Percentiles rank a stretch among this genome's conserved stretches.
phyloP scores from a whole-genome alignment of 2,797 vertebrate species.

The Chelidonichthys spinosus region DNA sequence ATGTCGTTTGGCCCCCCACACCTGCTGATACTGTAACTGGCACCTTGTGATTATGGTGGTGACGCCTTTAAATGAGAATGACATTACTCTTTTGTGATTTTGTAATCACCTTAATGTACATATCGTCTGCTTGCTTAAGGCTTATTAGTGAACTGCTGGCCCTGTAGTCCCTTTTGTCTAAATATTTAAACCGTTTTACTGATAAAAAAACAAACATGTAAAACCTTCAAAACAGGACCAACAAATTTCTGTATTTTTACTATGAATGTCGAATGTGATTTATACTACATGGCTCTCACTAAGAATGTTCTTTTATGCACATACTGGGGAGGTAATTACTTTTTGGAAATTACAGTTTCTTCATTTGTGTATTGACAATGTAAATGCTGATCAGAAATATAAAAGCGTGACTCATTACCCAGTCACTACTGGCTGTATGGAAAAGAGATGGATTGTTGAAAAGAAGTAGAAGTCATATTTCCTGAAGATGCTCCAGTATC shows the following conservation, averaged over 20 bases:
- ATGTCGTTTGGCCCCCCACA: constrained; percentile 30
- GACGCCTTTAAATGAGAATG: constrained; percentile 36
- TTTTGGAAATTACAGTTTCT: constrained; percentile 52
- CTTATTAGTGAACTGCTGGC: constrained; percentile 4
- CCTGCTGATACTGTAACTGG: constrained; percentile 29
- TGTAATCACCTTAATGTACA: constrained; percentile 35
- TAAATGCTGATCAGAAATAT: constrained; percentile 32
- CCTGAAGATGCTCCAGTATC: constrained; percentile 21
- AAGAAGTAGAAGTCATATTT: constrained; percentile 39
- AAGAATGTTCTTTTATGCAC: constrained; percentile 47
- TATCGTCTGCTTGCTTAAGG: constrained; percentile 26
- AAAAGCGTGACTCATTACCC: constrained; percentile 23
- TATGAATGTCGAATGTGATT: constrained; percentile 49
- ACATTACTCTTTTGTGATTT: constrained; percentile 34
- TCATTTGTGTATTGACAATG: constrained; percentile 42
- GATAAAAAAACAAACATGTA: constrained; percentile 1
- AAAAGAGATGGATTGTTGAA: constrained; percentile 23
- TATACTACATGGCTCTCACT: constrained; percentile 32
- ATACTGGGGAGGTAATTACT: constrained; percentile 51
- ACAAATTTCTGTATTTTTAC: constrained; percentile 58
- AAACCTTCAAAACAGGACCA: constrained; percentile 39
- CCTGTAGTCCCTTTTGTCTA: constrained; percentile 36
- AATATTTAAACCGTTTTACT: constrained; percentile 27
- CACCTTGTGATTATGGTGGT: constrained; percentile 22
- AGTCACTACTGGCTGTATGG: constrained; percentile 20